A percentile compares a stretch with the other conserved stretches of the same genome.
These are phyloP conservation scores for Synanthedon vespiformis DNA, from an alignment of 2,888 invertebrate genomes.

Conservation along the genomic window DNA sequence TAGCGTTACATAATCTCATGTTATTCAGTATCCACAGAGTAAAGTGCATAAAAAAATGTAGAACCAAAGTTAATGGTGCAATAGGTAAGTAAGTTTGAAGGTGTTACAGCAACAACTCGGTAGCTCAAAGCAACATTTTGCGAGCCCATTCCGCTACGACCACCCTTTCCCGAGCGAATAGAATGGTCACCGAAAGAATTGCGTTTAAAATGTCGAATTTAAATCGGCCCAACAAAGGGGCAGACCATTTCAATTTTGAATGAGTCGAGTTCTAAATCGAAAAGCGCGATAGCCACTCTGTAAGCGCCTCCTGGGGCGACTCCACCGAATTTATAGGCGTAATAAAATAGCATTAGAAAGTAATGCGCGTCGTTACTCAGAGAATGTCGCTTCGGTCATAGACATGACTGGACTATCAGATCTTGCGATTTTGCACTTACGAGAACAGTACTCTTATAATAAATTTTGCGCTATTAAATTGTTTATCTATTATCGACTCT, in stretches of 20 bases:
- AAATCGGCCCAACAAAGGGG: slow-evolving; percentile 53
- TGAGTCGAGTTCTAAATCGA: slow-evolving; percentile 52
- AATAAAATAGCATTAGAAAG: slow-evolving; percentile 57
- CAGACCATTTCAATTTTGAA: slow-evolving; percentile 59
- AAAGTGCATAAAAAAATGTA: no score
- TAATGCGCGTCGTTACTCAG: slow-evolving; percentile 19
- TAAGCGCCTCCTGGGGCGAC: slow-evolving; percentile 57
- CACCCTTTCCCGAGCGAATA: neutral
- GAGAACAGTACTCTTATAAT: no score
- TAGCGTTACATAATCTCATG: no score
- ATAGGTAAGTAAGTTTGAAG: no score
- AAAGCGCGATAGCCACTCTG: slow-evolving; percentile 55
- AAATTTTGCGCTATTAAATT: no score
- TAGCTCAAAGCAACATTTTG: slow-evolving; percentile 1
- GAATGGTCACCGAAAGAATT: slow-evolving; percentile 26
- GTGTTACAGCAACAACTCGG: no score
- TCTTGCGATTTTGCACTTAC: no score
- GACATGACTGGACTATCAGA: slow-evolving; percentile 1
- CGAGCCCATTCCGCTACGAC: neutral
- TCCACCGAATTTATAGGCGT: slow-evolving; percentile 58
- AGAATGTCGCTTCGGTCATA: slow-evolving; percentile 3
- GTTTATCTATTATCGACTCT: no score
- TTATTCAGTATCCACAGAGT: no score
- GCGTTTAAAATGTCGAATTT: slow-evolving; percentile 56
- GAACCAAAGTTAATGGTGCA: no score